Base-by-base conservation (phyloP, 2,113 vertebrate species). In the Hyperopisus bebe region DNA sequence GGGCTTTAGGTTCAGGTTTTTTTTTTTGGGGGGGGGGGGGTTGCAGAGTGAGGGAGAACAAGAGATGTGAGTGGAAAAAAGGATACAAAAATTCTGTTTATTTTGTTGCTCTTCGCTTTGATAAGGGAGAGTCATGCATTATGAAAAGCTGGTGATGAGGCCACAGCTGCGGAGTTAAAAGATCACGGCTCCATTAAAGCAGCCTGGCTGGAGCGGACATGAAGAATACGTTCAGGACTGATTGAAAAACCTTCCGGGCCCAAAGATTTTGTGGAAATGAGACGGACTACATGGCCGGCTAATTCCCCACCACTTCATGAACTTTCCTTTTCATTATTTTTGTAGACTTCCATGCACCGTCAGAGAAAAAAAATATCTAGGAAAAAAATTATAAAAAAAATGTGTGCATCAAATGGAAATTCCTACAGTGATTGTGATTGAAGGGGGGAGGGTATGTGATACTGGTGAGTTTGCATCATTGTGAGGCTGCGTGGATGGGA, bases 281-380 rank as follows among this genome's bases (percentile, higher is more conserved):
- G 89, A 84, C 10, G 21, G 89, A 83, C 24, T 47, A 91, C 55
- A 82, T 42, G 90, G 90, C 93, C 89, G 92, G 91, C 91, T 94
- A 94, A 89, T 94, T 90, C 92, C 91, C 91, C 92, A 55, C 91
- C 92, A 95, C 90, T 92, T 93, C 93, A 95, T 94, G 90, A 94
- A 94, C 94, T 93, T 93, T 27, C 91, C 92, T 90, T 91, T 66
- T 88, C 88, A 74, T 66, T 48, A 84, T 88, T 91, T 74, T 90
- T 92, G 47, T 93, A 93, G 92, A 86, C 93, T 94, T 94, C 93
- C 93, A 93, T 88, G 87, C 93, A 91, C 92, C 93, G 91, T 46
- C 89, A 92, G 90, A 88, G 93, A 90, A 92, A 92, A 94, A 93
- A 94, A 91, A 31, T 86, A 42, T 50, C 1, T n/a, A 50, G 6